These are phyloP conservation scores for Porites divaricata DNA, from an alignment of 92 coral and sea anemone genomes.

Conservation along the genomic window DNA sequence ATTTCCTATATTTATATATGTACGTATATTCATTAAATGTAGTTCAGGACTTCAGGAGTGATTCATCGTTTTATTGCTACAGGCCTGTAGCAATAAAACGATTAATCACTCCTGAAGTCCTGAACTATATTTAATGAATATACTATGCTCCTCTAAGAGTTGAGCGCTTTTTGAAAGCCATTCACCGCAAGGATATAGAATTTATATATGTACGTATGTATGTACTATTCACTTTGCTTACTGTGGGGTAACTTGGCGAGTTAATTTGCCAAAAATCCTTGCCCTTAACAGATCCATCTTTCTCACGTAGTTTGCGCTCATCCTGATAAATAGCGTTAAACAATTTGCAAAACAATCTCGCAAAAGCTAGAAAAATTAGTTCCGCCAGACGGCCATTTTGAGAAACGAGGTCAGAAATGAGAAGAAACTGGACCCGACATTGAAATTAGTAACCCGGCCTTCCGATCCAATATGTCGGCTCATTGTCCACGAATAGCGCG, in stretches of 20 bases:
- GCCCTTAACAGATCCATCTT: constrained; percentile 95
- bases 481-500: too few species aligned
- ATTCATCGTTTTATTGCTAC: too few species aligned
- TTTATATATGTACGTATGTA: too few species aligned
- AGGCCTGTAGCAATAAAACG: too few species aligned
- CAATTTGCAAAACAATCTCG: background rate
- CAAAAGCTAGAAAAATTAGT: background rate
- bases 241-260: constrained; percentile 93
- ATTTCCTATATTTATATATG: too few species aligned
- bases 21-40: too few species aligned
- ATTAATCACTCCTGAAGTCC: too few species aligned
- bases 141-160: too few species aligned
- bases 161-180: too few species aligned
- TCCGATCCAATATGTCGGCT: constrained; percentile 10
- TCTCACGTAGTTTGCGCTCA: constrained; percentile 92
- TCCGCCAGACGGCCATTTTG: constrained; percentile 10
- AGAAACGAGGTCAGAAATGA: background rate
- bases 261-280: constrained; percentile 94
- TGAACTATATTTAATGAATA: too few species aligned
- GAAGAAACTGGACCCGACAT: background rate
- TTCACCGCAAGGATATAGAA: too few species aligned
- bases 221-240: constrained; percentile 27
- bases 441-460: constrained; percentile 21
- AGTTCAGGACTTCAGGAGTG: too few species aligned
- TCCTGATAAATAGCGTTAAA: constrained; percentile 2